These are phyloP conservation scores for Ranitomeya imitator DNA, from an alignment of 2,113 vertebrate species.

Conservation along the genomic window DNA sequence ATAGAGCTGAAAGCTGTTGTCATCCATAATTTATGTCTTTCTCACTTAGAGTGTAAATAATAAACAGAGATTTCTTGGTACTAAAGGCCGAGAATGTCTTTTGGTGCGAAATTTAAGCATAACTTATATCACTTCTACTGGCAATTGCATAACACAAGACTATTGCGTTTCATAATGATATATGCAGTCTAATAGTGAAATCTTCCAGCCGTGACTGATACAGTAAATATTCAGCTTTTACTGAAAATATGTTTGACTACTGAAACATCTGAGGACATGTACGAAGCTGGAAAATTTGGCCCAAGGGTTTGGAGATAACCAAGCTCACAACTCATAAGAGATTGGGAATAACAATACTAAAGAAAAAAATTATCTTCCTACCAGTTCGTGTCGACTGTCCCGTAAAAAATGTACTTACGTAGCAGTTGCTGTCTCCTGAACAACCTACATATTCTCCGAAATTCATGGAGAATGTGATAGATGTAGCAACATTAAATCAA, in stretches of 20 bases:
- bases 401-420: too few species aligned
- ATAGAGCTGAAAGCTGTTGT: constrained; percentile 49
- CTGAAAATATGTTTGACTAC: not conserved
- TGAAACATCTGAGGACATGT: not conserved
- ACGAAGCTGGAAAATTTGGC: not conserved
- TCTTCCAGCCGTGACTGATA: not conserved
- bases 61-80: constrained; percentile 43
- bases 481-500: not conserved
- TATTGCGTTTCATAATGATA: constrained; percentile 16
- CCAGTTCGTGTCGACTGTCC: too few species aligned
- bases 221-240: constrained; percentile 1
- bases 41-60: constrained; percentile 54
- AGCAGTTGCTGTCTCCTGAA: not conserved
- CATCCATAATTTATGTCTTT: constrained; percentile 53
- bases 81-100: constrained; percentile 23
- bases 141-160: not conserved
- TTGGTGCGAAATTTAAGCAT: constrained; percentile 33
- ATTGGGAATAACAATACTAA: not conserved
- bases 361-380: not conserved
- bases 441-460: not conserved
- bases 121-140: constrained; percentile 47
- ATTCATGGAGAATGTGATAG: not conserved
- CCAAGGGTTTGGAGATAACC: not conserved
- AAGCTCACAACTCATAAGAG: not conserved
- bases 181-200: not conserved